Base-by-base conservation (phyloP, 2,888 invertebrate species). In the Eilema depressum region DNA sequence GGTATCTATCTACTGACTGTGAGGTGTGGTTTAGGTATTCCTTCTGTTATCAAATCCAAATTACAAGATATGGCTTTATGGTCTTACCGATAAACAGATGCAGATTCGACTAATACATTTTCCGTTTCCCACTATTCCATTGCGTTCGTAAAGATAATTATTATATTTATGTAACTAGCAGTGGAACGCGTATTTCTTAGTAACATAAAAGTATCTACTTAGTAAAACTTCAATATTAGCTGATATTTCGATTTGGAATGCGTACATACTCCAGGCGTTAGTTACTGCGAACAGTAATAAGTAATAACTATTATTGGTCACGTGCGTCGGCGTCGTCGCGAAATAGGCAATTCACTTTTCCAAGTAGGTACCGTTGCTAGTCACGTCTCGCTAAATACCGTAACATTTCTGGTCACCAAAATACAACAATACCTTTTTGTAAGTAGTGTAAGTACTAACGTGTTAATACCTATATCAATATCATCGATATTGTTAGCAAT, bases 311-410 rank as follows among this genome's bases (percentile, higher is more conserved):
- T 70, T 75, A 60, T 73, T 70, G 25, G 23, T 25, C 37, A 33
- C 20, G 59, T 65, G 41, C 14, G 56, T 68, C 61, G 53, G 61
- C 37, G 23, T 41, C 17, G 20, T 41, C 23, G 47, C 17, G 62
- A 53, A 53, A 61, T 62, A 65, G 66, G 60, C n/a, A 37, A 66
- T n/a, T 66, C 41, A 41, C 41, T 30, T 47, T 66, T 60, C 59
- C 37, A 60, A 41, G 59, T n/a, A n/a, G n/a, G n/a, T 59, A 66
- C 69, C 67, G 61, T 57, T 64, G 47, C 47, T 63, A 68, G 68
- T 68, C 67, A 68, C 67, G 67, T 69, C 47, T 70, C 63, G 70
- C 56, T 61, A 73, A 23, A 63, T 66, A 66, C 41, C 41, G 41
- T 63, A 10, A 25, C 66, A 37, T 56, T 47, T 57, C 59, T 66